phyloP scores from a whole-genome alignment of 2,888 invertebrate species.

The Andrena dorsata region DNA sequence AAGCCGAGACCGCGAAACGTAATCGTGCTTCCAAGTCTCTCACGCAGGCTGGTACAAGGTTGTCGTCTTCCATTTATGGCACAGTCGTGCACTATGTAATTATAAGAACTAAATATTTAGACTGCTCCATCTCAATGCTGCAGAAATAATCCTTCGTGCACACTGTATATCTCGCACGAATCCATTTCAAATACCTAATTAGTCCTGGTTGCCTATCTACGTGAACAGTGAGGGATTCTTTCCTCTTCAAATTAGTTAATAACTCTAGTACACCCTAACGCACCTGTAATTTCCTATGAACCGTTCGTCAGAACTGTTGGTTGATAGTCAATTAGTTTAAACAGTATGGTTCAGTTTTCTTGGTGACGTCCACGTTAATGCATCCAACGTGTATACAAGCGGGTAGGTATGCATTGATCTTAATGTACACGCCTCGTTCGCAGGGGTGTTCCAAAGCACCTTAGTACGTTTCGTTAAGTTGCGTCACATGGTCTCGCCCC shows the following conservation, averaged over 20 bases:
- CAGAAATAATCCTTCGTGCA: slow-evolving; percentile 35
- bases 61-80: slow-evolving; percentile 67
- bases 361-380: slow-evolving; percentile 49
- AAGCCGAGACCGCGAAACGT: slow-evolving; percentile 57
- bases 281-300: slow-evolving; percentile 27
- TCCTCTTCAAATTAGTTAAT: slow-evolving; percentile 44
- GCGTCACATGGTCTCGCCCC: slow-evolving; percentile 63
- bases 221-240: slow-evolving; percentile 16
- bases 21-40: slow-evolving; percentile 62
- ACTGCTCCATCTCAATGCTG: slow-evolving; percentile 49
- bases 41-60: slow-evolving; percentile 66
- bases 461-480: slow-evolving; percentile 66
- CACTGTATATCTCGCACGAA: slow-evolving; percentile 23
- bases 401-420: slow-evolving; percentile 36
- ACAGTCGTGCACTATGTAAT: slow-evolving; percentile 64
- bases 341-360: slow-evolving; percentile 23
- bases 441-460: slow-evolving; percentile 37
- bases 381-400: slow-evolving; percentile 45
- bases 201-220: slow-evolving; percentile 35
- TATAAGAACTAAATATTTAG: slow-evolving; percentile 75
- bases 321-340: slow-evolving; percentile 35
- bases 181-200: slow-evolving; percentile 43
- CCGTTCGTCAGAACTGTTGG: slow-evolving; percentile 34
- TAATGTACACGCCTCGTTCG: slow-evolving; percentile 47
- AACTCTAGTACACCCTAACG: slow-evolving; percentile 40